These are phyloP conservation scores for Seriola dumerili DNA, from an alignment of 2,113 vertebrate species.

Conservation along the genomic window DNA sequence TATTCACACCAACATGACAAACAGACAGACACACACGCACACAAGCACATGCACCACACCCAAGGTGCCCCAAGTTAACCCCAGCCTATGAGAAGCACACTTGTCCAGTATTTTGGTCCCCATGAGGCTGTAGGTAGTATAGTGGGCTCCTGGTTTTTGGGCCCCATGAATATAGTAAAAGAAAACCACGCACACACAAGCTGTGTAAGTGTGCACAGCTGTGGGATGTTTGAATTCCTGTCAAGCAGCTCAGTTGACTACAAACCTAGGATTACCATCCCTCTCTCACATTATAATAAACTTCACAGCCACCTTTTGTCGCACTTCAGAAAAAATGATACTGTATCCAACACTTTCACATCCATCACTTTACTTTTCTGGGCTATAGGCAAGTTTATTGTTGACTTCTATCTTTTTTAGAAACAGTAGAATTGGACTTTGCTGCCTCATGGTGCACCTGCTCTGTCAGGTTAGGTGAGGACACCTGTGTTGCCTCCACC, in stretches of 20 bases:
- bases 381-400: not conserved
- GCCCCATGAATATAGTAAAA: too few species aligned
- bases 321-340: not conserved
- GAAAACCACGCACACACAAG: not conserved
- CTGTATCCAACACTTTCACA: too few species aligned
- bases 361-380: not conserved
- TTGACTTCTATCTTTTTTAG: not conserved
- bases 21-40: not conserved
- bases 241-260: not conserved
- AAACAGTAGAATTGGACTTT: not conserved
- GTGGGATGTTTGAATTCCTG: not conserved
- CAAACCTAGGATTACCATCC: not conserved
- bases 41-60: too few species aligned
- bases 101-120: too few species aligned
- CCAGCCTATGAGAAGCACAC: too few species aligned
- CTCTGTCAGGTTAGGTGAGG: slow-evolving; percentile 37
- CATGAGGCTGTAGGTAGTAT: too few species aligned
- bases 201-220: not conserved
- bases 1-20: not conserved
- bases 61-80: too few species aligned
- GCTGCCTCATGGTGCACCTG: slow-evolving; percentile 44
- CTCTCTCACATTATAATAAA: not conserved
- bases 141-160: too few species aligned
- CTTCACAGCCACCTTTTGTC: not conserved
- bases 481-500: slow-evolving; percentile 4